Conservation (phyloP, 2,113 vertebrate species). For the Microcebus lehilahytsara region DNA sequence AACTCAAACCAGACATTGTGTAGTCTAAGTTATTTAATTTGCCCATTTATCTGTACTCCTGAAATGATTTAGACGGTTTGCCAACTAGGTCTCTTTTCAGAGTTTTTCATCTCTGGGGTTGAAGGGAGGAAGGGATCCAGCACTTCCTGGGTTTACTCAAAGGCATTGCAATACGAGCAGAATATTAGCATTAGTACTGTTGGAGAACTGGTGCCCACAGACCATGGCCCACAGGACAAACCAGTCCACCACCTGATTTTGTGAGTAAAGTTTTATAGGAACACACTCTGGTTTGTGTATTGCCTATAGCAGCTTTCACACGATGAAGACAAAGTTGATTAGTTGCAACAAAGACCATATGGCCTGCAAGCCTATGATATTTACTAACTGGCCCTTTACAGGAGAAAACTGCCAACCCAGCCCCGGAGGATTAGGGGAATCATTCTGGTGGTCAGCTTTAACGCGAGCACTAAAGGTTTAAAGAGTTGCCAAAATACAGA, state of each 20-base stretch:
- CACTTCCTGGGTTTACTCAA: neutral
- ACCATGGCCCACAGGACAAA: accelerated
- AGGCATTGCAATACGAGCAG: neutral
- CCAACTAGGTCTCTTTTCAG: neutral
- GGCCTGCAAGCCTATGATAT: neutral
- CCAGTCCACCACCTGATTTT: neutral
- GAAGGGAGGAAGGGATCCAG: accelerated
- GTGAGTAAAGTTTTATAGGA: neutral
- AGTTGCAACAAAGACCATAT: neutral
- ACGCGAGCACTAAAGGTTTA: neutral
- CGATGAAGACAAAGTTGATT: neutral
- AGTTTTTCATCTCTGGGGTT: too few species aligned
- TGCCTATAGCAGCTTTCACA: neutral
- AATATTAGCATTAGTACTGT: neutral
- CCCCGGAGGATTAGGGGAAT: neutral
- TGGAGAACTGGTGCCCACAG: neutral
- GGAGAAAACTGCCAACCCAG: neutral
- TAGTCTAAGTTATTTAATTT: neutral
- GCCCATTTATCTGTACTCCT: neutral
- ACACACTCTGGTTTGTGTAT: neutral
- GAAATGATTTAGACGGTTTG: neutral
- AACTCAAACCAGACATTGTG: neutral
- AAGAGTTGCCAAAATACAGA: neutral
- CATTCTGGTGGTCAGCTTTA: neutral
- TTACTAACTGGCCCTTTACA: neutral